Percentiles rank a stretch among this genome's conserved stretches.
These are phyloP conservation scores for Platycnemis pennipes DNA, from an alignment of 2,888 invertebrate species.

Conservation along the genomic window DNA sequence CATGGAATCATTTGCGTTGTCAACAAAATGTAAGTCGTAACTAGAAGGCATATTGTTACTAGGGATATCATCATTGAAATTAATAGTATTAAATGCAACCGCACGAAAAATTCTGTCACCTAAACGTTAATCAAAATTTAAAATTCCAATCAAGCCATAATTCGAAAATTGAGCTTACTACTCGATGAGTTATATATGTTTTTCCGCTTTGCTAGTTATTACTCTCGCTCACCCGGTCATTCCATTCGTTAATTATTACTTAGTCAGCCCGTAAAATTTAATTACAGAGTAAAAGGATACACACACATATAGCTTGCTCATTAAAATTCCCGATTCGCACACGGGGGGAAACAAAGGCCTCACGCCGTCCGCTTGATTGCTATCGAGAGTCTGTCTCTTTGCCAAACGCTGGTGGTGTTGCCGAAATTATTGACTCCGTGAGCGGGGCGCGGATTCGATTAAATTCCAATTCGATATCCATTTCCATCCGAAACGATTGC, in stretches of 20 bases:
- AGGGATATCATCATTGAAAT: background rate
- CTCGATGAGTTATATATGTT: background rate
- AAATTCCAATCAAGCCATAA: background rate
- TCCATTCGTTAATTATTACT: background rate
- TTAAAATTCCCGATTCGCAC: background rate
- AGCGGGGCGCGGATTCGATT: background rate
- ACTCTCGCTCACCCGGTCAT: background rate
- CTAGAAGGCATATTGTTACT: no score
- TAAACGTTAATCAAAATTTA: background rate
- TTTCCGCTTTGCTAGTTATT: background rate
- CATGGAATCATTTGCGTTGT: background rate
- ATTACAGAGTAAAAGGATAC: background rate
- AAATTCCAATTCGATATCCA: conserved; percentile 2
- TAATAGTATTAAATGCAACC: background rate
- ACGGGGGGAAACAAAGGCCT: background rate
- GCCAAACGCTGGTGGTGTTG: background rate
- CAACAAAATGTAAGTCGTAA: background rate
- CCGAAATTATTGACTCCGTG: background rate
- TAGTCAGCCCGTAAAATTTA: background rate
- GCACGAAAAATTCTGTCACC: background rate
- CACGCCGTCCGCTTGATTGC: background rate
- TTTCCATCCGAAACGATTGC: background rate
- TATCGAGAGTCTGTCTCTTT: background rate
- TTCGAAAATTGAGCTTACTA: background rate
- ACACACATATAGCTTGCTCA: background rate